Evolutionary conservation across 2,888 invertebrate genomes (phyloP).

Genomic region (Calameuta filiformis): DNA sequence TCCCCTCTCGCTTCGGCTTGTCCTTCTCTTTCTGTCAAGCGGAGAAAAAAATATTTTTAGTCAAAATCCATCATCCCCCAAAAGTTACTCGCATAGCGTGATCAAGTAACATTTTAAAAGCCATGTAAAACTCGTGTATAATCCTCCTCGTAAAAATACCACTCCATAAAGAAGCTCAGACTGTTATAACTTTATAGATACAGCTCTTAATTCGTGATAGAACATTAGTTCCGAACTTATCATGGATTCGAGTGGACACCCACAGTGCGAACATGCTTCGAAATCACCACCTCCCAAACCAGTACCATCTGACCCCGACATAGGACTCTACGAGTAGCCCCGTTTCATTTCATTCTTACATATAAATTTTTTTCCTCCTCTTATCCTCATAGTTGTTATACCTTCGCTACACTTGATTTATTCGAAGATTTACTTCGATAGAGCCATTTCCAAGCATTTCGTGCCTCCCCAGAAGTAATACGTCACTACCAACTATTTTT

Average conservation of each 20-base stretch:
- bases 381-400: background rate
- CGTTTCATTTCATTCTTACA: background rate
- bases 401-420: conserved; percentile 25
- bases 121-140: conserved; percentile 26
- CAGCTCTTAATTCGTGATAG: conserved; percentile 54
- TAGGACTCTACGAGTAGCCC: background rate
- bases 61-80: conserved; percentile 19
- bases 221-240: conserved; percentile 50
- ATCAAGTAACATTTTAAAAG: conserved; percentile 39
- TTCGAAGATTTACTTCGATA: conserved; percentile 32
- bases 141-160: conserved; percentile 21
- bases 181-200: conserved; percentile 23
- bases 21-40: conserved; percentile 11
- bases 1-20: background rate
- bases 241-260: conserved; percentile 37
- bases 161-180: conserved; percentile 23
- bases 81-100: conserved; percentile 29
- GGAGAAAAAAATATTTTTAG: background rate
- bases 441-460: conserved; percentile 30
- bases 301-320: background rate
- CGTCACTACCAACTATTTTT: background rate
- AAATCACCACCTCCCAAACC: conserved; percentile 28
- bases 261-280: conserved; percentile 48
- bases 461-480: background rate
- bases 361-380: background rate